phyloP scores from a whole-genome alignment of 2,113 vertebrate species.

The Pipa parva region DNA sequence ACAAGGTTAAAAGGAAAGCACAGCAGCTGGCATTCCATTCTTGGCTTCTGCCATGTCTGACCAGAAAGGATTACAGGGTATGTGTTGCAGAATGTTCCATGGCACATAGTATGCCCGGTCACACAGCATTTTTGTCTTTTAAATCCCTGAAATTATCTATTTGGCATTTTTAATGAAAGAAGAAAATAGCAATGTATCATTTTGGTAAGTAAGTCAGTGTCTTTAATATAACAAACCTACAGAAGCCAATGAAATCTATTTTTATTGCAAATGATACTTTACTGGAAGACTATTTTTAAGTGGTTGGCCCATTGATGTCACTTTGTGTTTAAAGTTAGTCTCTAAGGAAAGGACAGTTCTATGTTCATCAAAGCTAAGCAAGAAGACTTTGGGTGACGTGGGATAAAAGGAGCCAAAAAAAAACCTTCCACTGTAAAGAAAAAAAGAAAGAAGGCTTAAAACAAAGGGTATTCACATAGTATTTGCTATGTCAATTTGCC shows the following conservation, averaged over 20 bases:
- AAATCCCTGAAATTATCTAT: not conserved
- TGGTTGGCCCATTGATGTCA: too few species aligned
- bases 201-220: constrained; percentile 4
- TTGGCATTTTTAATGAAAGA: not conserved
- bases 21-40: not conserved
- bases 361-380: too few species aligned
- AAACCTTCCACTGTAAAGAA: too few species aligned
- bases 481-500: too few species aligned
- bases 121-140: not conserved
- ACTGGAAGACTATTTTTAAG: too few species aligned
- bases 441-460: too few species aligned
- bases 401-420: too few species aligned
- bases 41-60: not conserved
- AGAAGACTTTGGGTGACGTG: too few species aligned
- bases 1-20: not conserved
- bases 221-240: not conserved
- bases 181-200: constrained; percentile 8
- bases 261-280: not conserved
- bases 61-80: not conserved
- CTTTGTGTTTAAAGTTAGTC: too few species aligned
- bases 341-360: too few species aligned
- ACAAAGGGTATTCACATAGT: too few species aligned
- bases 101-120: not conserved
- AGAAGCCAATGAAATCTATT: not conserved
- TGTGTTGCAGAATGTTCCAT: not conserved